Percentiles rank a stretch among this genome's conserved stretches.
Conservation (phyloP, 2,797 vertebrate species). For the Acipenser transmontanus region DNA sequence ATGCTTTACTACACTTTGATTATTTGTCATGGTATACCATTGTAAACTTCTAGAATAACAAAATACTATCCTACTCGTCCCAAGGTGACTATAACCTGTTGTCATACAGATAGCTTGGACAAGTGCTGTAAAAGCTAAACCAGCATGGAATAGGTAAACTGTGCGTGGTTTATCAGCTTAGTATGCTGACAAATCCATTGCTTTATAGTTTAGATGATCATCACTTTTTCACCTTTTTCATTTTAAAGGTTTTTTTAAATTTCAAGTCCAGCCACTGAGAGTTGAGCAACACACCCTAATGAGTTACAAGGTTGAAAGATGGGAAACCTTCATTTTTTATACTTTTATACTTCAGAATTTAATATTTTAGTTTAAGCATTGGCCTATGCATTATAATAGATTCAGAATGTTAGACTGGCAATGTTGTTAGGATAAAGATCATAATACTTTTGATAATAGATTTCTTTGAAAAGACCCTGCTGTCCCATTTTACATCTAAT, state of each 20-base stretch:
- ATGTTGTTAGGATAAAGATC: conserved; percentile 2
- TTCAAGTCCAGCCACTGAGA: conserved; percentile 6
- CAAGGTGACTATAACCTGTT: too few relatives aligned
- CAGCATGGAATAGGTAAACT: conserved; percentile 39
- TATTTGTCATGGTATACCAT: too few relatives aligned
- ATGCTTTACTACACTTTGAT: too few relatives aligned
- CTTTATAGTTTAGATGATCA: conserved; percentile 47
- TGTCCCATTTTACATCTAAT: conserved; percentile 28
- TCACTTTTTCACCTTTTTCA: conserved; percentile 51
- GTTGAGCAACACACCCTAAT: conserved; percentile 19
- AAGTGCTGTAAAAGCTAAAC: not conserved
- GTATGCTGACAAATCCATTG: conserved; percentile 55
- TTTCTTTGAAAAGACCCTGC: conserved; percentile 24
- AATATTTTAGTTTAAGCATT: not conserved
- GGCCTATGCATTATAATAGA: conserved; percentile 16
- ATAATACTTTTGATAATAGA: conserved; percentile 24
- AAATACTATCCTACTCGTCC: too few relatives aligned
- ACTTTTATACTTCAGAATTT: conserved; percentile 8
- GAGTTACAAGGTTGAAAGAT: conserved; percentile 20
- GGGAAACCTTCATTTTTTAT: conserved; percentile 25
- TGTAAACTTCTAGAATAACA: too few relatives aligned
- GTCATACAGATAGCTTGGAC: too few relatives aligned
- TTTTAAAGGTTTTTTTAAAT: conserved; percentile 55
- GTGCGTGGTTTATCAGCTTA: conserved; percentile 56
- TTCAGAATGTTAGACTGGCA: conserved; percentile 14